Evolutionary conservation across 23 tunicate species (phyloP).

Genomic region (Styela clava): DNA sequence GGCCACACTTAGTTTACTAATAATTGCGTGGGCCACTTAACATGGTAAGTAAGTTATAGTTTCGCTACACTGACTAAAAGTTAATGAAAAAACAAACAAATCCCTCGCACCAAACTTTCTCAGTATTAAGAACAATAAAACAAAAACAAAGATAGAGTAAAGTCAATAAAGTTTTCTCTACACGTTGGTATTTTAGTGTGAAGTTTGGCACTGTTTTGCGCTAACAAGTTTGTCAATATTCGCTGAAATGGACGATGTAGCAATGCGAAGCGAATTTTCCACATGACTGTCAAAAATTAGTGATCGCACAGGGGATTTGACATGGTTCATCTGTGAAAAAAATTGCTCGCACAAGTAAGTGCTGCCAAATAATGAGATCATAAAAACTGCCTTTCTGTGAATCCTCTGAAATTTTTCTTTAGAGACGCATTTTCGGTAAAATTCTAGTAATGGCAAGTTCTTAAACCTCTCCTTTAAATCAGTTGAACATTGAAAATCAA

Average conservation of each 20-base stretch:
- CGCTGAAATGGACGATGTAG: too few relatives aligned
- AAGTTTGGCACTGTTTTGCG: too few relatives aligned
- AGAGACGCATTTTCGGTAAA: constrained; percentile 32
- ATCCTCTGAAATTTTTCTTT: constrained; percentile 39
- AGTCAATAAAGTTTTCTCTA: too few relatives aligned
- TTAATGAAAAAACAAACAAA: constrained; percentile 20
- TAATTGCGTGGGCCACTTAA: too few relatives aligned
- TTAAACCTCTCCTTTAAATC: constrained; percentile 42
- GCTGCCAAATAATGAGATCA: constrained; percentile 42
- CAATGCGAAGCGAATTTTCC: too few relatives aligned
- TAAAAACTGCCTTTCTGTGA: constrained; percentile 38
- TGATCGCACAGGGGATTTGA: constrained; percentile 39
- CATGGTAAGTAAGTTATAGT: too few relatives aligned
- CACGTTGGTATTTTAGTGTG: constrained; percentile 22
- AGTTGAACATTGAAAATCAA: constrained; percentile 33
- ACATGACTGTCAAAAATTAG: too few relatives aligned
- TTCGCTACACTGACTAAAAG: too few relatives aligned
- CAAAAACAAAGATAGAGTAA: constrained; percentile 20
- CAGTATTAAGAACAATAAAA: neutral
- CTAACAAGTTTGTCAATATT: too few relatives aligned
- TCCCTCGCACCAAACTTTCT: constrained; percentile 38
- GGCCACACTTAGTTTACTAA: too few relatives aligned
- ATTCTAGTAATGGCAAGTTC: constrained; percentile 32
- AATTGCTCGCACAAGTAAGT: constrained; percentile 59
- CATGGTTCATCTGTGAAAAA: constrained; percentile 46